Conservation (phyloP, 2,888 invertebrate genomes). For the Athetis lepigone region DNA sequence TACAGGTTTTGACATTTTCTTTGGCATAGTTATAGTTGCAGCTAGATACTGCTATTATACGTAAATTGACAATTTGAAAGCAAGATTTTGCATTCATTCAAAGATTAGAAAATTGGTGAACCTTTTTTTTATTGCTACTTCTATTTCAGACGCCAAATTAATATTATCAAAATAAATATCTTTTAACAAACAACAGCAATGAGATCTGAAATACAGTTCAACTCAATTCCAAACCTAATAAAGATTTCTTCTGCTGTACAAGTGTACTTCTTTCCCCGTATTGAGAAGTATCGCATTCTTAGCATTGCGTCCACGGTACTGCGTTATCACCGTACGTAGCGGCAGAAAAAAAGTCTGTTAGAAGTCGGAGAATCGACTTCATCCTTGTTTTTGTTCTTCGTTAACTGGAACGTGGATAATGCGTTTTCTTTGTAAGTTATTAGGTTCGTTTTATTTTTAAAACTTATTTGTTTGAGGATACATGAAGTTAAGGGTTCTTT, state of each 20-base stretch:
- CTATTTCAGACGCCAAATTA: too few relatives aligned
- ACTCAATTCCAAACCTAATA: neutral
- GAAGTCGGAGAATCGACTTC: neutral
- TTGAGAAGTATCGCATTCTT: conserved; percentile 10
- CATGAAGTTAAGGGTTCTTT: too few relatives aligned
- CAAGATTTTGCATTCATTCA: too few relatives aligned
- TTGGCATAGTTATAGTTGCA: too few relatives aligned
- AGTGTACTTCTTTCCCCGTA: neutral
- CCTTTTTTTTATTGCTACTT: too few relatives aligned
- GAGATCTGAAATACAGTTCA: neutral
- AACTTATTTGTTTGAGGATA: neutral
- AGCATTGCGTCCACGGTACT: conserved; percentile 4
- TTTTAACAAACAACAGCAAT: too few relatives aligned
- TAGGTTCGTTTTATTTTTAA: neutral
- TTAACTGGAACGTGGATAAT: neutral
- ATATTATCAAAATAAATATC: too few relatives aligned
- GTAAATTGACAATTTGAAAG: too few relatives aligned
- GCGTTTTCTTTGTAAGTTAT: neutral
- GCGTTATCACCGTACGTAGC: conserved; percentile 10
- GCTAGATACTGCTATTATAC: too few relatives aligned
- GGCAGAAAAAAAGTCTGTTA: conserved; percentile 11
- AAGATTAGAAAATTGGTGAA: too few relatives aligned
- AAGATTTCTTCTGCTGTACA: neutral
- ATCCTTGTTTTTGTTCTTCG: neutral
- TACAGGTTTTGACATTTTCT: too few relatives aligned